Evolutionary conservation across 2,797 vertebrate genomes (phyloP).

Genomic region (Tauraco hartlaubi): DNA sequence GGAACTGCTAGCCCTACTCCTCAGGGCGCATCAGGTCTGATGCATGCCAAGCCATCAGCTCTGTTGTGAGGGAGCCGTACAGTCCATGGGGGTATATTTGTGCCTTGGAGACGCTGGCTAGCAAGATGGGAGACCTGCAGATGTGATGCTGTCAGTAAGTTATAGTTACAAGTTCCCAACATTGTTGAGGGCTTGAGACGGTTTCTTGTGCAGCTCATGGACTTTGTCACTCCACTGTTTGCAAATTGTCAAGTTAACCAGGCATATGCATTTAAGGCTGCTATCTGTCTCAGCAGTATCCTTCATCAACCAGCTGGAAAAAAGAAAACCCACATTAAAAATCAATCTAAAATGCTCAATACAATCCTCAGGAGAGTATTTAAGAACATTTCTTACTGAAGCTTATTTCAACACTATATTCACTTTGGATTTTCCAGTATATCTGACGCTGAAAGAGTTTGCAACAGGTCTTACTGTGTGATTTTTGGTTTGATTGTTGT

Average conservation of each 20-base stretch:
- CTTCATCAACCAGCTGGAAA: neutral
- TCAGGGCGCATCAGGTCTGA: neutral
- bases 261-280: neutral
- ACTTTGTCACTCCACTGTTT: neutral
- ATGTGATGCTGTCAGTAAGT: neutral
- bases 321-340: neutral
- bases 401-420: neutral
- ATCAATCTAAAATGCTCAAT: neutral
- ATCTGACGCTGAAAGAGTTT: neutral
- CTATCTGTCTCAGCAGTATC: neutral
- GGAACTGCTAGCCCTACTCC: rapidly evolving
- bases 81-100: too few species aligned
- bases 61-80: neutral
- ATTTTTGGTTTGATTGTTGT: neutral
- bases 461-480: neutral
- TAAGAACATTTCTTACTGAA: neutral
- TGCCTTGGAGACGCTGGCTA: neutral
- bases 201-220: neutral
- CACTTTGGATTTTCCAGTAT: neutral
- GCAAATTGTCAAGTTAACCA: neutral
- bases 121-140: neutral
- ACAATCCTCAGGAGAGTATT: neutral
- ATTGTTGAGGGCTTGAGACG: neutral
- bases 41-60: neutral
- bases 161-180: neutral